Base-by-base conservation (phyloP, 2,797 vertebrate genomes). In the Xiphophorus birchmanni region DNA sequence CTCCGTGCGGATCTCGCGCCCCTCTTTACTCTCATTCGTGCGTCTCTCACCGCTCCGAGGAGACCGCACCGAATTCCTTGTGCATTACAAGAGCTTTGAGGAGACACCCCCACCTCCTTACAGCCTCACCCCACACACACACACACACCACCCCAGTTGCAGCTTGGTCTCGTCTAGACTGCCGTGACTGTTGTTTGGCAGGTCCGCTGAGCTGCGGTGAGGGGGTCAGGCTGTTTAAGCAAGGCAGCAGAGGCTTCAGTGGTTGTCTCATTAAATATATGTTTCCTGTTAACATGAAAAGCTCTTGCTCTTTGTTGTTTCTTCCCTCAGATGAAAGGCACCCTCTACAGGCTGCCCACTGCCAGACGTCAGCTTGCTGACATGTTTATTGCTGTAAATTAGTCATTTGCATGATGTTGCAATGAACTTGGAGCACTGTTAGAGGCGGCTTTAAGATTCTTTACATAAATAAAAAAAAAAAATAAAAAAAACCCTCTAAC, bases 231-330 rank as follows among this genome's bases (percentile, higher is more conserved):
- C 88, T 89, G 86, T 50, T 85, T 90, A 90, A 90, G 85, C 86
- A n/a, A 79, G 87, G 90, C 89, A 75, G 90, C 73, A 37, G 76
- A 88, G 90, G 88, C 88, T 86, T 87, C 84, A 75, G 82, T 45
- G 87, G 91, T 84, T 84, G 90, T 92, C 87, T 91, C 88, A 90
- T 92, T 91, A 92, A 91, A 91, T 89, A 81, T 86, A 87, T 73
- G 87, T 93, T 94, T 93, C 89, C 92, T 86, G 89, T 88, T 87
- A 89, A 90, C 88, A 90, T 86, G 82, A 82, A 54, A 84, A 80
- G 86, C 87, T 83, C 77, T 29, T 60, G 79, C 78, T 89, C 84
- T 87, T 73, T 90, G 86, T 87, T 90, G 86, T 79, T 81, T 47
- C 73, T 74, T 32, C 75, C 72, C 54, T 82, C 76, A 26, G 84